phyloP scores from a whole-genome alignment of 2,888 invertebrate species.

The Leucoptera coffeella region DNA sequence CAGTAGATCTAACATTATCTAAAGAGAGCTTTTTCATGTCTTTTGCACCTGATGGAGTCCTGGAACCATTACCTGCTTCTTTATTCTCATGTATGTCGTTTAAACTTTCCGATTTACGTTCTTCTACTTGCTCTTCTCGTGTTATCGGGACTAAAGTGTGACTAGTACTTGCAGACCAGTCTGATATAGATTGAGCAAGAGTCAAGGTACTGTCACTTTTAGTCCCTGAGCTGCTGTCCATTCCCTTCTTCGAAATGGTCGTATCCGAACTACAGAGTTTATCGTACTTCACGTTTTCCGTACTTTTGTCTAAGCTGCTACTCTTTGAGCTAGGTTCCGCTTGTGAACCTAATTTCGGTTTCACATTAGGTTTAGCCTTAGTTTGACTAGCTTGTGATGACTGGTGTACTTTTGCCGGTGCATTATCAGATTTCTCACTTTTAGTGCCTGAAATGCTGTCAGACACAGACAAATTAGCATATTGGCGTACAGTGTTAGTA shows the following conservation, averaged over 20 bases:
- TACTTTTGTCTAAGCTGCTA: constrained; percentile 52
- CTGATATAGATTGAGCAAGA: constrained; percentile 72
- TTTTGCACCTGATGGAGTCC: constrained; percentile 13
- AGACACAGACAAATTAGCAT: constrained; percentile 67
- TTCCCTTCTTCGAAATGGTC: constrained; percentile 39
- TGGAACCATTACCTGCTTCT: constrained; percentile 18
- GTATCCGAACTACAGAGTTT: constrained; percentile 58
- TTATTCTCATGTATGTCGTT: constrained; percentile 26
- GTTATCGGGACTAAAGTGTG: constrained; percentile 65
- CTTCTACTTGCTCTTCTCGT: constrained; percentile 33
- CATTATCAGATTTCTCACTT: constrained; percentile 56
- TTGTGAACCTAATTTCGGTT: constrained; percentile 27
- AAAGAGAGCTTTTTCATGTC: constrained; percentile 20
- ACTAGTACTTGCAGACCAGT: constrained; percentile 78
- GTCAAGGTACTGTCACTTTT: constrained; percentile 76
- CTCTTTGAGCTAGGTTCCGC: constrained; percentile 53
- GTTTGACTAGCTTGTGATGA: constrained; percentile 35
- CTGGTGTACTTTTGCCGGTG: constrained; percentile 52
- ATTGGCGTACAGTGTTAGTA: constrained; percentile 77
- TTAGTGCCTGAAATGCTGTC: constrained; percentile 58
- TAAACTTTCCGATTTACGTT: constrained; percentile 41
- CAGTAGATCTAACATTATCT: constrained; percentile 22
- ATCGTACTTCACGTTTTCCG: constrained; percentile 51
- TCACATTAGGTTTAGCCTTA: constrained; percentile 49
- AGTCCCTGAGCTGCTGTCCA: constrained; percentile 61